Base-by-base conservation (phyloP, 2,797 vertebrate species). In the Lithobates pipiens region DNA sequence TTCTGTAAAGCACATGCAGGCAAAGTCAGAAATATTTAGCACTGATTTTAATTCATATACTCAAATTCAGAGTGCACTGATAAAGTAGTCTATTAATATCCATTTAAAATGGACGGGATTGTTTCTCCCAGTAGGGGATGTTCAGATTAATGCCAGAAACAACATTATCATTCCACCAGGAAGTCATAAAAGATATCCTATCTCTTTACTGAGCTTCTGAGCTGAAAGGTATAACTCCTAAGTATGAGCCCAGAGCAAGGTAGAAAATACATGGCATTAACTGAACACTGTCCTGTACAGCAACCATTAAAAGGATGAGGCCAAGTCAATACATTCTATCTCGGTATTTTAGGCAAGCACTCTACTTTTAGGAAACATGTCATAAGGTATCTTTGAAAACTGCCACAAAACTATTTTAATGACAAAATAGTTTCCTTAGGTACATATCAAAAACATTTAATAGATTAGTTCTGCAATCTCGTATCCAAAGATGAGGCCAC, bases 51-150 rank as follows among this genome's bases (percentile, higher is more conserved):
- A 65, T 25, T 2, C 23, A 23, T 39, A 29, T 39, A 21, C 3
- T 44, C 44, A 18, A 23, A 29, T 34, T 21, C 5, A 34, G 61
- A n/a, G 23, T 2, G 1, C 1, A 25, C 18, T 36, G 42, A 75
- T 69, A 27, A 69, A 39, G 36, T 15, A 32, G 25, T 57, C 69
- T 44, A 36, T 80, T 50, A 78, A 65, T 25, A 73, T 78, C 21
- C 15, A 3, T 44, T 34, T 46, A 65, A 39, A 78, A 39, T 73
- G 65, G 63, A 42, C 44, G 18, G 69, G 27, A 74, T 79, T 80
- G 70, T 36, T 42, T 9, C 57, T 29, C 83, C 67, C 42, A 75
- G 83, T 80, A 11, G 54, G 76, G 46, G 32, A 68, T 29, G 15
- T 15, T 46, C 23, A 25, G 10, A 13, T 15, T 63, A 18, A 23